These are phyloP conservation scores for Ephydatia muelleri DNA, from an alignment of 37 sponge, comb jelly and placozoan species.

Conservation along the genomic window DNA sequence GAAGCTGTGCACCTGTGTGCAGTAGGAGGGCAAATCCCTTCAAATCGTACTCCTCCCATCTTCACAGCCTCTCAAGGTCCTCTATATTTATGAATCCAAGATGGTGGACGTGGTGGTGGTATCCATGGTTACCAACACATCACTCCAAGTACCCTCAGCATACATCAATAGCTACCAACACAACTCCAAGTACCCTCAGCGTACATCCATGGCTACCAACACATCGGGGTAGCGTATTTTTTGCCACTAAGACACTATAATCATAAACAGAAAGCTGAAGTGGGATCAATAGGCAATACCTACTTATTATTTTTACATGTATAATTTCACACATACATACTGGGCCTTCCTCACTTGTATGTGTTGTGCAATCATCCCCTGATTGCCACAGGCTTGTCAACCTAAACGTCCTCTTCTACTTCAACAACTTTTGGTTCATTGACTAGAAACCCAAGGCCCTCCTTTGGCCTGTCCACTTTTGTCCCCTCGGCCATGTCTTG, in stretches of 20 bases:
- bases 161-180: no score
- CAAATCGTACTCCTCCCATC: slow-evolving; percentile 59
- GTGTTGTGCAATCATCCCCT: slow-evolving; percentile 44
- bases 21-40: slow-evolving; percentile 73
- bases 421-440: slow-evolving; percentile 78
- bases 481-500: slow-evolving; percentile 65
- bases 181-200: no score
- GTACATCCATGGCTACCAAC: no score
- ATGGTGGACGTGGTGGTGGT: slow-evolving; percentile 59
- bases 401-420: slow-evolving; percentile 38
- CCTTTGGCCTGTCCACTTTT: slow-evolving; percentile 16
- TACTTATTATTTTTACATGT: neutral
- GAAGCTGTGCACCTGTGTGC: slow-evolving; percentile 68
- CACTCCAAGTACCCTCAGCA: no score
- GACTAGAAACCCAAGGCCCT: slow-evolving; percentile 52
- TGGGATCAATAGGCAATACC: no score
- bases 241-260: no score
- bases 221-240: no score
- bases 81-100: slow-evolving; percentile 91
- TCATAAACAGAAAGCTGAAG: no score
- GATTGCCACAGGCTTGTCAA: slow-evolving; percentile 68
- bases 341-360: slow-evolving; percentile 87
- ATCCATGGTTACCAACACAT: no score
- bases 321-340: neutral
- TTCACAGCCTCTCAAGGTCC: slow-evolving; percentile 75